Conservation (phyloP, 1,140 invertebrate species). For the Dendrolimus kikuchii region DNA sequence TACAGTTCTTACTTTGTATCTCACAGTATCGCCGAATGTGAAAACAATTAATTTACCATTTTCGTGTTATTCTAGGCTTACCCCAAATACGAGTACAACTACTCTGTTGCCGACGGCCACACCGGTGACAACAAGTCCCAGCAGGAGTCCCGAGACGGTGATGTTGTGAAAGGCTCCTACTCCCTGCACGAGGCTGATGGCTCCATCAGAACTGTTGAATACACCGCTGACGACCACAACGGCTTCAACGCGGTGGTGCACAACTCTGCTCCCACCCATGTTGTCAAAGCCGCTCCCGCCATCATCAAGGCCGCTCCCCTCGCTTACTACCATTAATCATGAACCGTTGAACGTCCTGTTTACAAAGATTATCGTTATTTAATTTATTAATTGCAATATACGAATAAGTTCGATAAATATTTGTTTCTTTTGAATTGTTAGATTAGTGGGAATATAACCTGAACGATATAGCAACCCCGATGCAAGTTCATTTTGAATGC, state of each 20-base stretch:
- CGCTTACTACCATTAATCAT: constrained; percentile 36
- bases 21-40: too few species aligned
- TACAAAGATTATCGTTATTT: constrained; percentile 20
- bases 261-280: constrained; percentile 8
- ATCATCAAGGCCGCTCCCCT: constrained; percentile 19
- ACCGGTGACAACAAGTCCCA: constrained; percentile 54
- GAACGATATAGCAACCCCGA: too few species aligned
- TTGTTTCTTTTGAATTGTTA: neutral
- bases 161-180: constrained; percentile 53
- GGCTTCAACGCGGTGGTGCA: constrained; percentile 17
- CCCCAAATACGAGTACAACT: constrained; percentile 16
- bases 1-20: too few species aligned
- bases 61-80: constrained; percentile 3
- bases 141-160: constrained; percentile 59
- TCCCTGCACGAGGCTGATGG: constrained; percentile 16
- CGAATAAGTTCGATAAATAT: constrained; percentile 17
- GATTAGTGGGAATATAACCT: neutral
- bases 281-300: neutral
- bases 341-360: constrained; percentile 1
- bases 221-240: constrained; percentile 15
- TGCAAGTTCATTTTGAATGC: too few species aligned
- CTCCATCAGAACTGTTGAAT: constrained; percentile 16
- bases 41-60: constrained; percentile 1
- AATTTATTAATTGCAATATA: constrained; percentile 37
- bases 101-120: constrained; percentile 14